A percentile compares a stretch with the other conserved stretches of the same genome.
phyloP scores from a whole-genome alignment of 2,797 vertebrate species.

The Chaetodon trifasciatus region DNA sequence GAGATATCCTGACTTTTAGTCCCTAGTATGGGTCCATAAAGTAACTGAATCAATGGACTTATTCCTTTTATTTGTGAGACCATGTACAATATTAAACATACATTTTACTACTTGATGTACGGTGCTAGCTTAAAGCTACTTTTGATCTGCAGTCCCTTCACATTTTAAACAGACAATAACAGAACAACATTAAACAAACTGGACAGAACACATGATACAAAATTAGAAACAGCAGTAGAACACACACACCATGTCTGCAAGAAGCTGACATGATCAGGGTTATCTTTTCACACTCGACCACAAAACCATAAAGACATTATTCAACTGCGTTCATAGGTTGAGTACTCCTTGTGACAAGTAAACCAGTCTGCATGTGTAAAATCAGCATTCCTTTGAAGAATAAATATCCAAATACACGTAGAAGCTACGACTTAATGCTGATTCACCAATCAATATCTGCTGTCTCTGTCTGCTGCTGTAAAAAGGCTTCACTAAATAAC shows the following conservation, averaged over 20 bases:
- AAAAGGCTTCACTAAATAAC: conserved; percentile 33
- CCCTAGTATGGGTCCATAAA: not conserved
- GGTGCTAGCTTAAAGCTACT: not conserved
- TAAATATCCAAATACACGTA: conserved; percentile 33
- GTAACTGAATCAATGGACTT: not conserved
- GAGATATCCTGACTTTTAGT: not conserved
- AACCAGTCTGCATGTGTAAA: not conserved
- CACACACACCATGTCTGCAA: not conserved
- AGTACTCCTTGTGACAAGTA: not conserved
- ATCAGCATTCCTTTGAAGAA: conserved; percentile 8
- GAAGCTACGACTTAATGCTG: conserved; percentile 32
- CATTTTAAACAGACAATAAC: not conserved
- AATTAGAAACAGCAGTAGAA: not conserved
- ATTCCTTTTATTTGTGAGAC: not conserved
- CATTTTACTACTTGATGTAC: not conserved
- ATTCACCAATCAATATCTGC: conserved; percentile 44
- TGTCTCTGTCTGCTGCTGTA: conserved; percentile 38
- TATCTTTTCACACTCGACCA: not conserved
- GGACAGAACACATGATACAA: not conserved
- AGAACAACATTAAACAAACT: not conserved
- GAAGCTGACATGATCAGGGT: not conserved
- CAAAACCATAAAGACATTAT: not conserved
- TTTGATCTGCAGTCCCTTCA: not conserved
- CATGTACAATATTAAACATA: not conserved
- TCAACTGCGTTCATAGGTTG: not conserved